Evolutionary conservation across 2,888 invertebrate species (phyloP).

Genomic region (Poecilus cupreus): DNA sequence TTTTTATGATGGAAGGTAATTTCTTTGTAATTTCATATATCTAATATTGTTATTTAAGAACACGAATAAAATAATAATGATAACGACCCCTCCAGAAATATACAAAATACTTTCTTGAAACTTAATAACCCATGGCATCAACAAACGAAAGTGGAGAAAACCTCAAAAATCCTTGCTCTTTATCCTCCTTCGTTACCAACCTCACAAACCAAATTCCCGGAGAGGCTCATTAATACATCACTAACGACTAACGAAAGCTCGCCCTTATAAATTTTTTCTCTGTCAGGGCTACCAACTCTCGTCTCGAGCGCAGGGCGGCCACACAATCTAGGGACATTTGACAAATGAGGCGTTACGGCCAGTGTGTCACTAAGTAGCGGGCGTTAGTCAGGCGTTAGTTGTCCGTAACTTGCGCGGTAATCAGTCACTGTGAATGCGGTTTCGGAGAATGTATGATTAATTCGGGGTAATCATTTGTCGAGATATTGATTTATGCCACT

Average conservation of each 20-base stretch:
- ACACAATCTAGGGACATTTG: slow-evolving; percentile 33
- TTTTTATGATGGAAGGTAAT: too few relatives aligned
- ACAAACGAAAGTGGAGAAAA: too few relatives aligned
- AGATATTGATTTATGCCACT: slow-evolving; percentile 33
- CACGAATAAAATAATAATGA: too few relatives aligned
- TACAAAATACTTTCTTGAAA: too few relatives aligned
- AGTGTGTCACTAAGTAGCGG: slow-evolving; percentile 42
- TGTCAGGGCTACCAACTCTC: not conserved
- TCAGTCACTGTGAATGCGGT: slow-evolving; percentile 36
- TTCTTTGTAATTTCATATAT: too few relatives aligned
- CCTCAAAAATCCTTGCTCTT: too few relatives aligned
- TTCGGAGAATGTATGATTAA: slow-evolving; percentile 43
- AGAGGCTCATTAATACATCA: slow-evolving; percentile 9
- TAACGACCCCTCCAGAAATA: too few relatives aligned
- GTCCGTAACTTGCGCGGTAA: slow-evolving; percentile 29
- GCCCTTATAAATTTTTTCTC: slow-evolving; percentile 13
- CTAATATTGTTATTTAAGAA: too few relatives aligned
- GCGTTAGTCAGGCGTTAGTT: slow-evolving; percentile 36
- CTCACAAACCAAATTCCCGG: not conserved
- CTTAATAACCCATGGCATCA: too few relatives aligned
- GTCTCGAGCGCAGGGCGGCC: not conserved
- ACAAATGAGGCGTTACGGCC: slow-evolving; percentile 37
- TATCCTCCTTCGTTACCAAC: not conserved
- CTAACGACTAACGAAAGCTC: not conserved
- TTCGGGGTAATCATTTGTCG: slow-evolving; percentile 2